Base-by-base conservation (phyloP, 2,888 invertebrate genomes). In the Strigamia maritima region DNA sequence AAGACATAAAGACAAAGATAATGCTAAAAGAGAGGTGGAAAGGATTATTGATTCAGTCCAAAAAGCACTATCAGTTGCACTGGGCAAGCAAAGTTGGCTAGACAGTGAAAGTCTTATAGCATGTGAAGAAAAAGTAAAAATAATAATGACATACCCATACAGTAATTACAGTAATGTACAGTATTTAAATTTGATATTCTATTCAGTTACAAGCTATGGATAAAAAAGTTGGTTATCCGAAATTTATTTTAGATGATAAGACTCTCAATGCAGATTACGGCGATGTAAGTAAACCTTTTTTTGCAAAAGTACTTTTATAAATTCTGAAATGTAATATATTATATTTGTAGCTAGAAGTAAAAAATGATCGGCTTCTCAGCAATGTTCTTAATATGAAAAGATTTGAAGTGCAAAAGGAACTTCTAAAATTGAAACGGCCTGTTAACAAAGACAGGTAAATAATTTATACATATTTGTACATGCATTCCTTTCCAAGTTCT, bases 301-400 rank as follows among this genome's bases (percentile, higher is more conserved):
- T 38, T 70, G 31, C 14, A 65, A 38, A 16, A 22, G 79, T 44
- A 74, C 75, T n/a, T n/a, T n/a, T n/a, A n/a, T n/a, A 28, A 7
- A 60, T 22, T n/a, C n/a, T n/a, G n/a, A n/a, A n/a, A n/a, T n/a
- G n/a, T n/a, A n/a, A n/a, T n/a, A n/a, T n/a, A n/a, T n/a, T n/a
- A n/a, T n/a, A n/a, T n/a, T 80, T 82, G 3, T 82, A 88, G 87
- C 85, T 88, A n/a, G 88, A 88, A 74, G 90, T 94, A 79, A 89
- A 91, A 82, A 90, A 92, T 0, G 90, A 92, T 74, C 90, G 89
- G 83, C 94, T 94, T 85, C 94, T 94, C 83, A 93, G 93, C 85
- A 94, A 94, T 83, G 93, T 92, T 10, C 85, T 94, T 40, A 92
- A 92, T 83, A 92, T 94, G 81, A 85, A 94, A 31, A 89, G 89